phyloP scores from a whole-genome alignment of 2,888 invertebrate species.

The Stenodera caucasica region DNA sequence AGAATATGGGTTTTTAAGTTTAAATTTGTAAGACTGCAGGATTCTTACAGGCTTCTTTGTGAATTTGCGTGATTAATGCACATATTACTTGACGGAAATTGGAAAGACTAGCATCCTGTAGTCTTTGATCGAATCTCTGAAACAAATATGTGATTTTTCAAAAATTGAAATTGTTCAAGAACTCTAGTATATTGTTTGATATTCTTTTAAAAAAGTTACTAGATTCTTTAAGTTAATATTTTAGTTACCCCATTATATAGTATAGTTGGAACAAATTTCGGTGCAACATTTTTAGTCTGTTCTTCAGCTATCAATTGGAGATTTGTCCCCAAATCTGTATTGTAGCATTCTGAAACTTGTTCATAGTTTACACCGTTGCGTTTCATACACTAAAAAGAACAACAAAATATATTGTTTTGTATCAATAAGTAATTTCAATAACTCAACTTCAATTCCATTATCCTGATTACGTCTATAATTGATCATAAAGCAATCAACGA shows the following conservation, averaged over 20 bases:
- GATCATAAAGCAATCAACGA: conserved; percentile 50
- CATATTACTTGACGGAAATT: conserved; percentile 56
- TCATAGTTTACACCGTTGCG: no score
- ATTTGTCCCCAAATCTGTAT: conserved; percentile 51
- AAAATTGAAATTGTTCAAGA: no score
- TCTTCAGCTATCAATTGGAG: conserved; percentile 59
- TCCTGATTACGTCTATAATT: conserved; percentile 34
- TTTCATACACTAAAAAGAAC: no score
- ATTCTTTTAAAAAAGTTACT: no score
- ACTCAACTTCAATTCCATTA: conserved; percentile 31
- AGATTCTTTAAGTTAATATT: no score
- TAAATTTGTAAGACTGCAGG: conserved; percentile 7
- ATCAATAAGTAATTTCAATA: no score
- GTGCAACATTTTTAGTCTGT: conserved; percentile 53
- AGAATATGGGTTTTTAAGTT: background rate
- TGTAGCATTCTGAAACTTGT: conserved; percentile 52
- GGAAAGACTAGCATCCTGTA: conserved; percentile 54
- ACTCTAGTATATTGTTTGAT: no score
- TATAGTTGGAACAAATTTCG: conserved; percentile 60
- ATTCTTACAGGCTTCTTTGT: conserved; percentile 33
- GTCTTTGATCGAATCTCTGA: conserved; percentile 41
- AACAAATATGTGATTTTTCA: no score
- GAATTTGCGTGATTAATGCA: conserved; percentile 31
- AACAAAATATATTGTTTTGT: no score
- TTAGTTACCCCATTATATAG: conserved; percentile 59